Conservation (phyloP, 2,113 vertebrate species). For the Callionymus lyra region DNA sequence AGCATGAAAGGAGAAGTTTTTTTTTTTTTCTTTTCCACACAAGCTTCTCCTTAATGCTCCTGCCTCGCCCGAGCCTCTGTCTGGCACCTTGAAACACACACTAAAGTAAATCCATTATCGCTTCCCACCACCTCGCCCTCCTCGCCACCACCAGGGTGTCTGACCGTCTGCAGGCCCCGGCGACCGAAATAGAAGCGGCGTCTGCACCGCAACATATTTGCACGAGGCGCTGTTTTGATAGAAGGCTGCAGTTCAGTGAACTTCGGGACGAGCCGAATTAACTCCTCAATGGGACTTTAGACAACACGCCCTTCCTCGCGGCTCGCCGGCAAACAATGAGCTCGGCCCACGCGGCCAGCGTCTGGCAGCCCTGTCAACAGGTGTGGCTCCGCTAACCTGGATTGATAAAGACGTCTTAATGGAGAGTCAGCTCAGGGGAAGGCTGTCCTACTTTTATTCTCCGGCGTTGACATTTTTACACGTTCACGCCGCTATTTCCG, state of each 20-base stretch:
- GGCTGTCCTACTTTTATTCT: too few relatives aligned
- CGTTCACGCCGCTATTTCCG: too few relatives aligned
- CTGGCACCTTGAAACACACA: conserved; percentile 49
- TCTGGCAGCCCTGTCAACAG: neutral
- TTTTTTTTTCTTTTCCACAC: conserved; percentile 22
- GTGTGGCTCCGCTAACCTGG: neutral
- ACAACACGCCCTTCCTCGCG: conserved; percentile 12
- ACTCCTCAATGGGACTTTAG: conserved; percentile 44
- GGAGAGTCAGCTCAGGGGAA: too few relatives aligned
- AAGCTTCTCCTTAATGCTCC: conserved; percentile 31
- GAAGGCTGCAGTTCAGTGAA: conserved; percentile 25
- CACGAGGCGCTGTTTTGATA: conserved; percentile 16
- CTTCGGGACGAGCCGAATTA: conserved; percentile 25
- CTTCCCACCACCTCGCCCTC: conserved; percentile 21
- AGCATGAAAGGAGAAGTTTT: conserved; percentile 39
- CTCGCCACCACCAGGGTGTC: conserved; percentile 24
- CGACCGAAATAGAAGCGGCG: conserved; percentile 18
- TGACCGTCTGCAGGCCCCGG: conserved; percentile 33
- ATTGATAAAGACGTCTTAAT: neutral
- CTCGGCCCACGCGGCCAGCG: conserved; percentile 1
- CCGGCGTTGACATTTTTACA: too few relatives aligned
- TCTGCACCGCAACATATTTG: conserved; percentile 3
- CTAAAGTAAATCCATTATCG: conserved; percentile 46
- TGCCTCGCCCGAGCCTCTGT: conserved; percentile 32
- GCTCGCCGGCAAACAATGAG: conserved; percentile 16